Evolutionary conservation across 2,888 invertebrate genomes (phyloP).

Genomic region (Watsonalla binaria): DNA sequence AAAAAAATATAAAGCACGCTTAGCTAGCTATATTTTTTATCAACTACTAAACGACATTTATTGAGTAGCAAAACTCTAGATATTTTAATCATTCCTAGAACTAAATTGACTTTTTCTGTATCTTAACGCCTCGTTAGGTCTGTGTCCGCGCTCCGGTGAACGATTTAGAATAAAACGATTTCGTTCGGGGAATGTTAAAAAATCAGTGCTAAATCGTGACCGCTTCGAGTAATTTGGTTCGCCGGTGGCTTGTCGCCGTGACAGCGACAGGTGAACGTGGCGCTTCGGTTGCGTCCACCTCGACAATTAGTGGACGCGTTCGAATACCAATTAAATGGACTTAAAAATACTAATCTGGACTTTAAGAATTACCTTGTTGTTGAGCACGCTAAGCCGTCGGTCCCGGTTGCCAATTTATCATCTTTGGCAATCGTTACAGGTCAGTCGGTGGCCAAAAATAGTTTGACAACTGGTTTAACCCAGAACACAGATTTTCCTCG

Average conservation of each 20-base stretch:
- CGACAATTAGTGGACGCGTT: conserved; percentile 56
- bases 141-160: not conserved
- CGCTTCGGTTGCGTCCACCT: conserved; percentile 39
- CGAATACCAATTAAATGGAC: conserved; percentile 56
- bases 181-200: conserved; percentile 3
- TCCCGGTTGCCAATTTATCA: no score
- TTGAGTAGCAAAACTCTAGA: not conserved
- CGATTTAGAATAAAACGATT: not conserved
- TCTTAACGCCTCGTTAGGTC: not conserved
- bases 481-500: no score
- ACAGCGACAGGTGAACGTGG: conserved; percentile 52
- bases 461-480: no score
- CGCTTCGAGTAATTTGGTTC: conserved; percentile 41
- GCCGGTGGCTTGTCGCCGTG: conserved; percentile 19
- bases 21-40: no score
- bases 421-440: no score
- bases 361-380: not conserved
- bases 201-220: conserved; percentile 29
- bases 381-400: no score
- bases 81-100: not conserved
- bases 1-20: no score
- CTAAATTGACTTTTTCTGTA: not conserved
- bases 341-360: not conserved
- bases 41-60: not conserved
- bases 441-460: no score